Percentiles rank a stretch among this genome's conserved stretches.
These are phyloP conservation scores for Diprion similis DNA, from an alignment of 1,140 invertebrate species.

Conservation along the genomic window DNA sequence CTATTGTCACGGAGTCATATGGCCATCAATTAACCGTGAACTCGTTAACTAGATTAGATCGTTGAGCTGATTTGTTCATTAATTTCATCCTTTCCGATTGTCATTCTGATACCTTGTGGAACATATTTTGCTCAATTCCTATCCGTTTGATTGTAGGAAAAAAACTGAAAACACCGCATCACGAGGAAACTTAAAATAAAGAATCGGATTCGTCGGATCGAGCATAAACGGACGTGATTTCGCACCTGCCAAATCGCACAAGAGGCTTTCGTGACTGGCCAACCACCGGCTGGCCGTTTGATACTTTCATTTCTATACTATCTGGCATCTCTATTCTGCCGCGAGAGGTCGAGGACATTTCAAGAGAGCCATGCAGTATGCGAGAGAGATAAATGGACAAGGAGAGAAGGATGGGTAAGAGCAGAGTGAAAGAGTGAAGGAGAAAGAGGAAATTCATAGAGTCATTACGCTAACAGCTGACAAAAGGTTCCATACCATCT, in stretches of 20 bases:
- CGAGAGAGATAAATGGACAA: background rate
- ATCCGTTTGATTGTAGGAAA: no score
- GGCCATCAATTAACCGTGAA: background rate
- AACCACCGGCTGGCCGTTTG: background rate
- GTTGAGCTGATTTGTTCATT: background rate
- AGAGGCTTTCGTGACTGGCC: background rate
- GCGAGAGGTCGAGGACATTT: background rate
- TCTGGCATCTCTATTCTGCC: background rate
- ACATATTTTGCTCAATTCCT: background rate
- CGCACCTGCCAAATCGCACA: slow-evolving; percentile 1
- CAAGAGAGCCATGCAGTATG: background rate
- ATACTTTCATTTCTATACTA: background rate
- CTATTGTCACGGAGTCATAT: no score
- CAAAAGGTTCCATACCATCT: background rate
- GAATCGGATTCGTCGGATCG: no score
- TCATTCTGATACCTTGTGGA: background rate
- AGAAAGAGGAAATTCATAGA: background rate
- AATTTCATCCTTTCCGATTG: background rate
- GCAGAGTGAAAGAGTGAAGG: background rate
- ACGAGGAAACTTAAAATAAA: no score
- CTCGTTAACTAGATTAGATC: background rate
- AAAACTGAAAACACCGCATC: no score
- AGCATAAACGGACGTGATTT: background rate
- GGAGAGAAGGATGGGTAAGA: background rate
- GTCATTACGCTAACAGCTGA: background rate